Conservation (phyloP, 2,797 vertebrate species). For the Muraenolepis orangiensis region DNA sequence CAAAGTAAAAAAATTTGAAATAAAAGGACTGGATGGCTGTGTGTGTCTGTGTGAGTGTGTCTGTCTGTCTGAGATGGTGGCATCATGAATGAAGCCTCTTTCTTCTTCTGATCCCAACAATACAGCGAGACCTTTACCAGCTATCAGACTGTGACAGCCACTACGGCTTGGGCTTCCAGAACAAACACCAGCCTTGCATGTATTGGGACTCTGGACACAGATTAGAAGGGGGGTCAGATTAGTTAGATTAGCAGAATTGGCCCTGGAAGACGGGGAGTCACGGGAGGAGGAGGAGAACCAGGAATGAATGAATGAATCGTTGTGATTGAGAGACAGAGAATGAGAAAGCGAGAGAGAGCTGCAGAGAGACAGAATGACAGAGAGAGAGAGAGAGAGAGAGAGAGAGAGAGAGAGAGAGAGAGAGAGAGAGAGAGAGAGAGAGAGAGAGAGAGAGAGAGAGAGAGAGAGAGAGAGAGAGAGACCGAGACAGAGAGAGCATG, state of each 20-base stretch:
- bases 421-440: neutral
- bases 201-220: too few relatives aligned
- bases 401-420: neutral
- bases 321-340: too few relatives aligned
- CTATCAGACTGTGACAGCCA: slow-evolving; percentile 29
- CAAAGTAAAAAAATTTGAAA: too few relatives aligned
- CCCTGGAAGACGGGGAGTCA: too few relatives aligned
- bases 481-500: neutral
- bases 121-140: neutral
- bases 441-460: neutral
- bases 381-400: neutral
- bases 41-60: too few relatives aligned
- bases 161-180: neutral
- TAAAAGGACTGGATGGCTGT: too few relatives aligned
- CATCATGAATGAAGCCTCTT: neutral
- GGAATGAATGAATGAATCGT: too few relatives aligned
- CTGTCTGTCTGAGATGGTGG: neutral
- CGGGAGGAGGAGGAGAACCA: too few relatives aligned
- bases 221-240: too few relatives aligned
- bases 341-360: too few relatives aligned
- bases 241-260: too few relatives aligned
- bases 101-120: neutral
- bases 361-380: too few relatives aligned
- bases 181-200: neutral
- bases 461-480: neutral